A percentile compares a stretch with the other conserved stretches of the same genome.
Conservation (phyloP, 2,113 vertebrate species). For the Trematocara marginatum region DNA sequence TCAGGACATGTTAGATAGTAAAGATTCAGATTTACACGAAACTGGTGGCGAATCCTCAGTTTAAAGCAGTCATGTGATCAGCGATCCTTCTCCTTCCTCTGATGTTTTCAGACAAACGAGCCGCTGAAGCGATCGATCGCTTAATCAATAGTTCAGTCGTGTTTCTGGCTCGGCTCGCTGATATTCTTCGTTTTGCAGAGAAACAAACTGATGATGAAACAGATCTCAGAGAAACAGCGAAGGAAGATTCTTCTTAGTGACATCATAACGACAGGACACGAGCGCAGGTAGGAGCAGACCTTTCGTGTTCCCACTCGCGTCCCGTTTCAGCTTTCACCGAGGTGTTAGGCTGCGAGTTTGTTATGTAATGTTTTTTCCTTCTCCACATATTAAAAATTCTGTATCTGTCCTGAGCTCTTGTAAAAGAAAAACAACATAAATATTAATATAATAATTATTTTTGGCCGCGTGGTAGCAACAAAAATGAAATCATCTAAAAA, state of each 20-base stretch:
- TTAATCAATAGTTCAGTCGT: not conserved
- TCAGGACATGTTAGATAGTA: not conserved
- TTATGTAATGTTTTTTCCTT: not conserved
- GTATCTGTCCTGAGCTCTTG: not conserved
- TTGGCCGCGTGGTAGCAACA: not conserved
- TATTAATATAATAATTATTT: not conserved
- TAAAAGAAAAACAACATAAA: not conserved
- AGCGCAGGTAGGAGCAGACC: not conserved
- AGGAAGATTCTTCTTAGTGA: not conserved
- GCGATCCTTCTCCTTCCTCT: not conserved
- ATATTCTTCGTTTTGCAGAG: not conserved
- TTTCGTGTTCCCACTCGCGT: not conserved
- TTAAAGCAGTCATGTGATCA: not conserved
- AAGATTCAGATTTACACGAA: not conserved
- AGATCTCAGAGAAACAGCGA: rapidly evolving
- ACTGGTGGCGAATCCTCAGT: rapidly evolving
- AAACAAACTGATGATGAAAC: not conserved
- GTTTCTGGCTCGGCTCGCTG: not conserved
- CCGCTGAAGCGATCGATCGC: not conserved
- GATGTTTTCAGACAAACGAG: not conserved
- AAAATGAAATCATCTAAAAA: not conserved
- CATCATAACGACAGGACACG: not conserved
- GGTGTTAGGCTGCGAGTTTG: not conserved
- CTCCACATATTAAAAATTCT: not conserved
- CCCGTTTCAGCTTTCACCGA: not conserved